Base-by-base conservation (phyloP, 92 coral and sea anemone species). In the Phenganax subtilis region DNA sequence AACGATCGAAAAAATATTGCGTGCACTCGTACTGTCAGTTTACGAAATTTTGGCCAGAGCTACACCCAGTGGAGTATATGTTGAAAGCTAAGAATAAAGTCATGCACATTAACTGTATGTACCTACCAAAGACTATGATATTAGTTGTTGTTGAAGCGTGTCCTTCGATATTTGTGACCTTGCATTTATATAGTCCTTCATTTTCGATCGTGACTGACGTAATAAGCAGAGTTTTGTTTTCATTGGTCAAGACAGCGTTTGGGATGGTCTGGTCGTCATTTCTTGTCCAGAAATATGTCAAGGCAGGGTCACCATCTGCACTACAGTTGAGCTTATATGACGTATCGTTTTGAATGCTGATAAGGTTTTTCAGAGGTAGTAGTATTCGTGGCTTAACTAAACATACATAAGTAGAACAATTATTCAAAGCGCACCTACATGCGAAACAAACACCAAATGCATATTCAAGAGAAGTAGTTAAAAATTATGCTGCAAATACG, bases 261-360 rank as follows among this genome's bases (percentile, higher is more conserved):
- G 82, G 54, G 77, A 72, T 61, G 9, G 54, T 56, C 16, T 15
- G 54, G 7, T 64, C 54, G 12, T 77, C 87, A 75, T 89, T 76
- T 55, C 80, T 83, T 54, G 77, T 75, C 92, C 92, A 89, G 1
- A 20, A 64, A 77, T 84, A 89, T 17, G 68, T 62, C 66, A 85
- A 85, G 67, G 55, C 54, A 15, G 92, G 92, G 71, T 89, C 92
- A 9, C 92, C 92, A 54, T 74, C 27, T 2, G 89, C 92, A 9
- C 80, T 66, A 30, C 92, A 89, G 44, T 72, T 63, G 47, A 89
- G 77, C 74, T 16, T 17, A 69, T 79, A 79, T 20, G 73, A 62
- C 12, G 74, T 79, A 44, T 73, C 74, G 71, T 79, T 79, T 54
- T 54, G 5, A 65, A 79, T 61, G 54, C 65, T 37, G 47, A 37